phyloP scores from a whole-genome alignment of 2,797 vertebrate species.

The Rachycentron canadum region DNA sequence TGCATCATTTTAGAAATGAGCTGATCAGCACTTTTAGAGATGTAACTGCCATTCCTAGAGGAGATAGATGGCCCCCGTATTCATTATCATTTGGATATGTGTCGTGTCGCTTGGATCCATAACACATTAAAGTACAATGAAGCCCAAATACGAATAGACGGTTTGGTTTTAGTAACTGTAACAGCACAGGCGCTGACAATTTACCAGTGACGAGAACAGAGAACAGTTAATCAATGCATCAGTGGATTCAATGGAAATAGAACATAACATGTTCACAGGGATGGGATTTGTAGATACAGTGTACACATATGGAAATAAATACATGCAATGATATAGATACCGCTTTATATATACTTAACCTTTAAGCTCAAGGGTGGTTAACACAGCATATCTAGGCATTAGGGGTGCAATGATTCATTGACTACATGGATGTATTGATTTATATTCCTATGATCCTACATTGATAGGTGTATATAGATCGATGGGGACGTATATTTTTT shows the following conservation, averaged over 20 bases:
- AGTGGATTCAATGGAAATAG: not conserved
- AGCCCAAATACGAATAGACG: conserved; percentile 18
- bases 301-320: not conserved
- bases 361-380: too few species aligned
- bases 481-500: too few species aligned
- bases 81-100: conserved; percentile 57
- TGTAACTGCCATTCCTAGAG: conserved; percentile 51
- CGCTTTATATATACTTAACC: too few species aligned
- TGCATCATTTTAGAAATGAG: conserved; percentile 70
- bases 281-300: not conserved
- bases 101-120: conserved; percentile 42
- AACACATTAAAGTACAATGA: conserved; percentile 34
- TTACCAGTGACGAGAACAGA: not conserved
- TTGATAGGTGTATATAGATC: too few species aligned
- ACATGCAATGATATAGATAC: too few species aligned
- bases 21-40: conserved; percentile 77
- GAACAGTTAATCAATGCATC: not conserved
- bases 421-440: too few species aligned
- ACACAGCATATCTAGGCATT: too few species aligned
- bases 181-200: not conserved
- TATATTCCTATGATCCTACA: too few species aligned
- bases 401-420: too few species aligned
- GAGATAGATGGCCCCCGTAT: conserved; percentile 54
- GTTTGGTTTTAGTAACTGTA: conserved; percentile 24
- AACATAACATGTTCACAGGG: not conserved